Evolutionary conservation across 2,888 invertebrate genomes (phyloP), one percentile per base, ranked within the genome.

Genomic region (Pilophorus perplexus): DNA sequence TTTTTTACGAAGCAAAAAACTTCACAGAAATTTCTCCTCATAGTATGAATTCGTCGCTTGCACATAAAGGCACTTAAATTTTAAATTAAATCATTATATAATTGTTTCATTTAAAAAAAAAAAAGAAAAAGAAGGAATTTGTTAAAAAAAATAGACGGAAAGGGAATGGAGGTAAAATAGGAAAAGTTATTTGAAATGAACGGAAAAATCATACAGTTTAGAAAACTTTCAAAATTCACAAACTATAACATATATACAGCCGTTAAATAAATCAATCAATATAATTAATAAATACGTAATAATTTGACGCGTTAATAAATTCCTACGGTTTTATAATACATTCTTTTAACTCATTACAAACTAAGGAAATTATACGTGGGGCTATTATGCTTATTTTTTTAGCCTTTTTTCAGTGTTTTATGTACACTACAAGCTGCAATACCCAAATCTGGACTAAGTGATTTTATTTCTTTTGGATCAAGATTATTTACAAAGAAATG

Each of bases 41-140:
- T n/a, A n/a, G n/a, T n/a, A n/a, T 28, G 20, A 55, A 55, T 55
- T 33, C 40, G 60, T 64, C 62, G 55, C 64, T 54, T 64, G 54
- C 57, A 68, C 64, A 50, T 23, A 67, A 69, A 69, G 69, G 69
- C 69, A 69, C 69, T 69, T 69, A 69, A 68, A 69, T 42, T 46
- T 64, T 64, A 52, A 69, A 68, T 64, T n/a, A n/a, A n/a, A n/a
- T n/a, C n/a, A n/a, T n/a, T n/a, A n/a, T n/a, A n/a, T n/a, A n/a
- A n/a, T n/a, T n/a, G n/a, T n/a, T n/a, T n/a, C n/a, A n/a, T n/a
- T n/a, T n/a, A n/a, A n/a, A n/a, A n/a, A n/a, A n/a, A n/a, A n/a
- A n/a, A n/a, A n/a, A n/a, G n/a, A n/a, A n/a, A n/a, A n/a, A n/a
- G n/a, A n/a, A n/a, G n/a, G n/a, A n/a, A n/a, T n/a, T n/a, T n/a